Conservation (phyloP, 2,113 vertebrate species). For the Solenodon paradoxus region DNA sequence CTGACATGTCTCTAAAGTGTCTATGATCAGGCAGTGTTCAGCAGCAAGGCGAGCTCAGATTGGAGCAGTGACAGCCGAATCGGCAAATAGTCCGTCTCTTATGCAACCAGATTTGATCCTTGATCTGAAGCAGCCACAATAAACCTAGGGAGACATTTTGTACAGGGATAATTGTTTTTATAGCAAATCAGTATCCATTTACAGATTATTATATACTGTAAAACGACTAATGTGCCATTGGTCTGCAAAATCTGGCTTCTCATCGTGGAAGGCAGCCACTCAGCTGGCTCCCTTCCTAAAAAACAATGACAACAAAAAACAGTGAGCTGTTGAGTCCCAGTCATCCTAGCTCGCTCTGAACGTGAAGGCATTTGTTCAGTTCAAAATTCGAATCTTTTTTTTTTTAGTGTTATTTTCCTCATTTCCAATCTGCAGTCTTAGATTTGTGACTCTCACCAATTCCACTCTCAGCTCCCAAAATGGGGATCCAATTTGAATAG, state of each 20-base stretch:
- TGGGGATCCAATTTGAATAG: background rate
- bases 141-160: conserved; percentile 60
- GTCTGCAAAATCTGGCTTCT: conserved; percentile 26
- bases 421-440: background rate
- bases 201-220: conserved; percentile 70
- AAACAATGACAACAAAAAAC: conserved; percentile 22
- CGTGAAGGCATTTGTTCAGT: background rate
- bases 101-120: conserved; percentile 65
- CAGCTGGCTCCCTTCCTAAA: conserved; percentile 15
- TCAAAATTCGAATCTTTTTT: background rate
- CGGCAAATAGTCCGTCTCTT: conserved; percentile 1
- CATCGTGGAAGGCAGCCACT: conserved; percentile 16
- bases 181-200: conserved; percentile 67
- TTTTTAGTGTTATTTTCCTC: background rate
- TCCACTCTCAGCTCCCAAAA: background rate
- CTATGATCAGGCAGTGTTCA: background rate
- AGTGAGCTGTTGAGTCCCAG: background rate
- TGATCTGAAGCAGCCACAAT: conserved; percentile 71
- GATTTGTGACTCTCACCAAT: background rate
- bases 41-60: background rate
- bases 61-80: background rate
- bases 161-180: conserved; percentile 53
- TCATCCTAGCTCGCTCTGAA: background rate
- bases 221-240: conserved; percentile 67
- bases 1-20: background rate